phyloP scores from a whole-genome alignment of 2,113 vertebrate genomes.

The Cyprinus carpio region DNA sequence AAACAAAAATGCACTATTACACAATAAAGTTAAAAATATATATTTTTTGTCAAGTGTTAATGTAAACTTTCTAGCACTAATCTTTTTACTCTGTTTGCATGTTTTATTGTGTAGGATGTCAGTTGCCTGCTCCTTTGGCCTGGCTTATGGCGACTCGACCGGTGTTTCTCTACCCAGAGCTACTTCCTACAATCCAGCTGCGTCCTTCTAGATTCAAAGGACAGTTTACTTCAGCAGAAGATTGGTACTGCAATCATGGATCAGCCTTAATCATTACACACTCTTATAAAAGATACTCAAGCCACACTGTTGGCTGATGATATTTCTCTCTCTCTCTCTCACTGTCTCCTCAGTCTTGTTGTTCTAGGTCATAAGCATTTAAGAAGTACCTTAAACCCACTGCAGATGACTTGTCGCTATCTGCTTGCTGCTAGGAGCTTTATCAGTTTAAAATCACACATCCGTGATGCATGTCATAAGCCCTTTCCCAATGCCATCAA shows the following conservation, averaged over 20 bases:
- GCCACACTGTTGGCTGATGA: not conserved
- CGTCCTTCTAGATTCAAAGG: conserved; percentile 81
- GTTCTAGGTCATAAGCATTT: conserved; percentile 90
- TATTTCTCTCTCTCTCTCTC: not conserved
- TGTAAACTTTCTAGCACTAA: not conserved
- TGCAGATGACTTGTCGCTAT: conserved; percentile 87
- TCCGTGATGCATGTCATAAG: conserved; percentile 81
- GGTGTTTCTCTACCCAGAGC: conserved; percentile 89
- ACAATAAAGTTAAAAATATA: no score
- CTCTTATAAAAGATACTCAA: not conserved
- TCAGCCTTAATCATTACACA: not conserved
- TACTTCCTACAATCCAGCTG: conserved; percentile 81
- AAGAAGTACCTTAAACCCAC: conserved; percentile 77
- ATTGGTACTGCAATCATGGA: conserved; percentile 79
- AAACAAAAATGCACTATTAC: not conserved
- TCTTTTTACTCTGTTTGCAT: not conserved
- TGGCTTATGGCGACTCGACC: conserved; percentile 87
- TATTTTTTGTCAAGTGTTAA: not conserved
- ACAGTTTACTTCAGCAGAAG: conserved; percentile 87
- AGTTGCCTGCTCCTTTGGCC: conserved; percentile 83
- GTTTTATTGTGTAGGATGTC: conserved; percentile 58
- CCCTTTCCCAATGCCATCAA: conserved; percentile 80
- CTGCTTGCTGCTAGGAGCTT: conserved; percentile 84
- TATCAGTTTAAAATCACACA: conserved; percentile 77
- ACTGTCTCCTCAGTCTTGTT: conserved; percentile 75